phyloP scores from a whole-genome alignment of 2,113 vertebrate genomes.

The Taurulus bubalis region DNA sequence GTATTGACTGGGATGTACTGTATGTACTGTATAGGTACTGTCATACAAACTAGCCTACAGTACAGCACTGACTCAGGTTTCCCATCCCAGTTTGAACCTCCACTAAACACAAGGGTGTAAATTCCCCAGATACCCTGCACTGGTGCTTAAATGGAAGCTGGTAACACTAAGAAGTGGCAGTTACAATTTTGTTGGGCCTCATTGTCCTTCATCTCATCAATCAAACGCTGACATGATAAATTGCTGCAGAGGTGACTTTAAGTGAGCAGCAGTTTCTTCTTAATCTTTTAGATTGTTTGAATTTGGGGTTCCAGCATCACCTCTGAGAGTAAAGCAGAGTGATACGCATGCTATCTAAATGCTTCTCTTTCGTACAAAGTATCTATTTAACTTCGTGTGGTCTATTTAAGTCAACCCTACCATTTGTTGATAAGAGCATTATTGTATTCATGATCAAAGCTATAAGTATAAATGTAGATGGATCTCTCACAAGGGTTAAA shows the following conservation, averaged over 20 bases:
- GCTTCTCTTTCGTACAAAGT: conserved; percentile 16
- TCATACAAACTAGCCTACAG: conserved; percentile 9
- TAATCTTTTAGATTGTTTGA: conserved; percentile 39
- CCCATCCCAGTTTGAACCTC: conserved; percentile 29
- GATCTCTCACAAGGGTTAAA: conserved; percentile 1
- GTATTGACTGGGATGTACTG: conserved; percentile 4
- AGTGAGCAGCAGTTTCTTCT: conserved; percentile 44
- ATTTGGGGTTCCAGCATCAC: conserved; percentile 20
- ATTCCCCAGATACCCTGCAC: conserved; percentile 42
- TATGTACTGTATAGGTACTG: conserved; percentile 12
- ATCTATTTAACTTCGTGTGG: conserved; percentile 35
- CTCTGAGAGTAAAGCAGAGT: conserved; percentile 23
- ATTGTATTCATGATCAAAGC: conserved; percentile 52
- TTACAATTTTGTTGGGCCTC: conserved; percentile 41
- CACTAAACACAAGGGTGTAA: conserved; percentile 20
- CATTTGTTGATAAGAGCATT: conserved; percentile 27
- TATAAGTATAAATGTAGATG: background rate
- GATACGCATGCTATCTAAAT: conserved; percentile 24
- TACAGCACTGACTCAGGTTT: conserved; percentile 30
- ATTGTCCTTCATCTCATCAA: conserved; percentile 57
- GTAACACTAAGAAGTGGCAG: conserved; percentile 48
- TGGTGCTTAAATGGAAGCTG: conserved; percentile 18
- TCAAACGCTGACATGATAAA: conserved; percentile 57
- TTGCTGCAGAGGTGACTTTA: conserved; percentile 51
- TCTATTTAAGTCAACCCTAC: conserved; percentile 33